Conservation (phyloP, 2,888 invertebrate species). For the Boloria euphrosyne region DNA sequence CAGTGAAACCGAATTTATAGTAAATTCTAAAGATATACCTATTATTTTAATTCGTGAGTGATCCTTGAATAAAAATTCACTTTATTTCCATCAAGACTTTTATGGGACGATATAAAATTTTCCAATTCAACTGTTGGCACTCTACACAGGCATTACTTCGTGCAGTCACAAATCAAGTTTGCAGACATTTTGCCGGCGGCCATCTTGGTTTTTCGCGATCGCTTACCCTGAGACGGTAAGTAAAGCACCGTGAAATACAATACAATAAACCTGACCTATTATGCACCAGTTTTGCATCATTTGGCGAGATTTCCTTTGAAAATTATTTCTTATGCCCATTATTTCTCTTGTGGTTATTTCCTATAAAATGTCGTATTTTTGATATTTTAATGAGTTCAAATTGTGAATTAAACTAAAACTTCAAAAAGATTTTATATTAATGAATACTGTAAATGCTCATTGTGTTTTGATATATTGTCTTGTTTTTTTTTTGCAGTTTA, state of each 20-base stretch:
- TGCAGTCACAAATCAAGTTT: slow-evolving; percentile 66
- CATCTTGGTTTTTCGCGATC: slow-evolving; percentile 59
- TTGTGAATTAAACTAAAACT: no score
- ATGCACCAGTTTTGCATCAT: slow-evolving; percentile 29
- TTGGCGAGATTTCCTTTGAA: slow-evolving; percentile 26
- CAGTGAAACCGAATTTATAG: slow-evolving; percentile 18
- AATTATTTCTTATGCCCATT: slow-evolving; percentile 16
- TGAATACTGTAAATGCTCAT: no score
- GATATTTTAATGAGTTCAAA: no score
- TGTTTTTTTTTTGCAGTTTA: no score
- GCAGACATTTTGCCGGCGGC: slow-evolving; percentile 51
- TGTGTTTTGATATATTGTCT: no score
- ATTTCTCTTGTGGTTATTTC: slow-evolving; percentile 6
- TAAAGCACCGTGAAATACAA: slow-evolving; percentile 44
- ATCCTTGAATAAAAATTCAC: slow-evolving; percentile 39
- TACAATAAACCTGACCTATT: slow-evolving; percentile 34
- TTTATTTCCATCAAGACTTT: slow-evolving; percentile 56
- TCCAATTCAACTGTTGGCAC: slow-evolving; percentile 59
- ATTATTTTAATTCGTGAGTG: slow-evolving; percentile 9
- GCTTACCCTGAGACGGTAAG: slow-evolving; percentile 54
- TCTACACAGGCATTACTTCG: slow-evolving; percentile 52
- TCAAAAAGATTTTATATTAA: no score
- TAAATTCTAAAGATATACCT: slow-evolving; percentile 11
- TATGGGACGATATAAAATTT: slow-evolving; percentile 60
- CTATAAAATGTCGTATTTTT: slow-evolving; percentile 1